These are phyloP conservation scores for Rhynchophorus ferrugineus DNA, from an alignment of 1,140 invertebrate genomes.

Conservation along the genomic window DNA sequence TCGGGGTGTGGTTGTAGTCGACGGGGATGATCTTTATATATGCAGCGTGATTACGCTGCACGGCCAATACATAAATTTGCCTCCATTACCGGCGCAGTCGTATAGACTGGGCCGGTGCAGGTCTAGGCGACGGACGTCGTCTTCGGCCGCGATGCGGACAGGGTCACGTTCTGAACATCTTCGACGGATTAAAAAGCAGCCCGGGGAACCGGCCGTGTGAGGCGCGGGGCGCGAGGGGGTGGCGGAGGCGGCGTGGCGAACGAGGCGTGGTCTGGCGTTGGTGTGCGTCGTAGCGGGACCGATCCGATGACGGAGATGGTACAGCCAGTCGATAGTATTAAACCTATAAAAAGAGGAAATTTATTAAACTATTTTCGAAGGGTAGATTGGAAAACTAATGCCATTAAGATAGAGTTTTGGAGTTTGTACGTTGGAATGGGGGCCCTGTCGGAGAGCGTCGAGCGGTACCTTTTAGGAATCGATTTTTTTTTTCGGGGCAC, in stretches of 20 bases:
- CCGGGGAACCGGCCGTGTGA: not conserved
- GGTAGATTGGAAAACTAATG: slow-evolving; percentile 31
- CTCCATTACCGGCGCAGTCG: slow-evolving; percentile 9
- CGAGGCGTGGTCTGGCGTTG: slow-evolving; percentile 9
- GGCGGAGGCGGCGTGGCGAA: slow-evolving; percentile 34
- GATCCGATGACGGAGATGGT: slow-evolving; percentile 11
- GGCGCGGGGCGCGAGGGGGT: slow-evolving; percentile 9
- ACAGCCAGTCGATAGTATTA: slow-evolving; percentile 24
- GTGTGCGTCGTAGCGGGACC: slow-evolving; percentile 19
- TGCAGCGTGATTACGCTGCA: slow-evolving; percentile 26
- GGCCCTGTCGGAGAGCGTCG: too few relatives aligned
- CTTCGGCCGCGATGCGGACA: slow-evolving; percentile 6
- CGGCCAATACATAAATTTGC: slow-evolving; percentile 31
- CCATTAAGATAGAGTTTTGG: slow-evolving; percentile 28
- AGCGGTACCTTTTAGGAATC: slow-evolving; percentile 11
- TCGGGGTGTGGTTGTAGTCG: slow-evolving; percentile 37
- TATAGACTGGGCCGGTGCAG: slow-evolving; percentile 16
- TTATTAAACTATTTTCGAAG: slow-evolving; percentile 30
- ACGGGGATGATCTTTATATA: slow-evolving; percentile 28
- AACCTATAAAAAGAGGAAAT: slow-evolving; percentile 29
- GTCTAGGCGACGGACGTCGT: slow-evolving; percentile 8
- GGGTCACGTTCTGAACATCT: slow-evolving; percentile 29
- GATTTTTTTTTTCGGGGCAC: too few relatives aligned
- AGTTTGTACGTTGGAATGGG: too few relatives aligned
- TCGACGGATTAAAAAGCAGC: slow-evolving; percentile 28